Percentiles rank a stretch among this genome's conserved stretches.
These are phyloP conservation scores for Drosophila buzzatii DNA, from an alignment of 2,888 invertebrate species.

Conservation along the genomic window DNA sequence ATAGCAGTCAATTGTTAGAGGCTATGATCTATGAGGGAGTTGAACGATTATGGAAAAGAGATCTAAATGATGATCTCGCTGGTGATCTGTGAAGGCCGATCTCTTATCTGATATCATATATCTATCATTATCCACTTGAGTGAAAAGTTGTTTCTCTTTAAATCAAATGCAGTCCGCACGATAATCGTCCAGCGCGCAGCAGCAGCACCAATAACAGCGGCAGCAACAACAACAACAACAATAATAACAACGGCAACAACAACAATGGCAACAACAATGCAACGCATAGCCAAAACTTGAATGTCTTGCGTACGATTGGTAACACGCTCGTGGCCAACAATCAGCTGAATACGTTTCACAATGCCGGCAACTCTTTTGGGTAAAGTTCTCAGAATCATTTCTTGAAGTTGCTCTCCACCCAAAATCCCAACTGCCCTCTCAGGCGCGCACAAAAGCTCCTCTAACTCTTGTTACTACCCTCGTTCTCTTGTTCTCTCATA, in stretches of 20 bases:
- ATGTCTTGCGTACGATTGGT: conserved; percentile 85
- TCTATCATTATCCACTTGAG: conserved; percentile 8
- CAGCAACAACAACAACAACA: conserved; percentile 55
- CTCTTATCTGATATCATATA: neutral
- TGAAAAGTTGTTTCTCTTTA: conserved; percentile 32
- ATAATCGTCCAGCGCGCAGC: conserved; percentile 83
- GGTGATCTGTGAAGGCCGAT: neutral
- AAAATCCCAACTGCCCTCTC: neutral
- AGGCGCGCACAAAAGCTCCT: conserved; percentile 47
- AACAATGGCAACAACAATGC: conserved; percentile 68
- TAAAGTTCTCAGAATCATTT: conserved; percentile 84
- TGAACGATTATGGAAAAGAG: no score
- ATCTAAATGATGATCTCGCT: no score
- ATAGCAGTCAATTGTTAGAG: no score
- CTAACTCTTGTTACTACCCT: conserved; percentile 73
- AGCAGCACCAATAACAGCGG: conserved; percentile 64
- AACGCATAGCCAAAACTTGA: conserved; percentile 81
- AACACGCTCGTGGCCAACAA: conserved; percentile 85
- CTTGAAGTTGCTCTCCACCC: neutral
- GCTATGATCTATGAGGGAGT: no score
- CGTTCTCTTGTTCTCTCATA: conserved; percentile 70
- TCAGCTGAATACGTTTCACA: conserved; percentile 85
- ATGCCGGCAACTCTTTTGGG: conserved; percentile 85
- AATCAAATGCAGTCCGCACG: conserved; percentile 80
- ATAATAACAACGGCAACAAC: conserved; percentile 58